Conservation (phyloP, 2,797 vertebrate species). For the Rhabdomys pumilio region DNA sequence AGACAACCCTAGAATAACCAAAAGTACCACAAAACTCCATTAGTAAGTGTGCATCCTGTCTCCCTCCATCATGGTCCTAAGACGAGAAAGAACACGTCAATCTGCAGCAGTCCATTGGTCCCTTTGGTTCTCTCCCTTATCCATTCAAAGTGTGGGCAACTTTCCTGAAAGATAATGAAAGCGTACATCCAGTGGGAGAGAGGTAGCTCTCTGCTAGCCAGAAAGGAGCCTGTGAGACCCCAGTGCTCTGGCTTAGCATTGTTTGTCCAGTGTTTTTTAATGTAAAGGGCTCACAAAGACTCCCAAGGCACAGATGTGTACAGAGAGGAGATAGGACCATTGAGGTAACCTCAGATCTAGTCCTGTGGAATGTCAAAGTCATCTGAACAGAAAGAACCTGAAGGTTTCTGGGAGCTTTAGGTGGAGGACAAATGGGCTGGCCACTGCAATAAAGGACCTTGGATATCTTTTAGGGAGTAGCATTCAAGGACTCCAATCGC, state of each 20-base stretch:
- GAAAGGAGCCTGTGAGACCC: neutral
- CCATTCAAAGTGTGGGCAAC: rapidly evolving
- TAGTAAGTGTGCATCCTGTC: neutral
- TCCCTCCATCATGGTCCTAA: neutral
- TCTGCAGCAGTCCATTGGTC: rapidly evolving
- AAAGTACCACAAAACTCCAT: neutral
- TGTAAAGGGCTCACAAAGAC: rapidly evolving
- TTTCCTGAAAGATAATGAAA: neutral
- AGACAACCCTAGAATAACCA: neutral
- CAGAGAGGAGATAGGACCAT: too few species aligned
- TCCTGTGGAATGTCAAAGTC: neutral
- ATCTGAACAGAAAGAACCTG: neutral
- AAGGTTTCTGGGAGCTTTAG: neutral
- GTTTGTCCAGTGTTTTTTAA: rapidly evolving
- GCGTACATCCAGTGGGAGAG: rapidly evolving
- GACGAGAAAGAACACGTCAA: neutral
- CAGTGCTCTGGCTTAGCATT: rapidly evolving
- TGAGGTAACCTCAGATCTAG: rapidly evolving
- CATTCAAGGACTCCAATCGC: rapidly evolving
- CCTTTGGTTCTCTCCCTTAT: rapidly evolving
- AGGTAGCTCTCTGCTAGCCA: rapidly evolving
- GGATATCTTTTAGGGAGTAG: rapidly evolving
- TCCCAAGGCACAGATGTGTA: rapidly evolving
- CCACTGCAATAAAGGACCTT: rapidly evolving
- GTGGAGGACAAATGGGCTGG: rapidly evolving